These are phyloP conservation scores for Carollia perspicillata DNA, from an alignment of 2,113 vertebrate species.

Conservation along the genomic window DNA sequence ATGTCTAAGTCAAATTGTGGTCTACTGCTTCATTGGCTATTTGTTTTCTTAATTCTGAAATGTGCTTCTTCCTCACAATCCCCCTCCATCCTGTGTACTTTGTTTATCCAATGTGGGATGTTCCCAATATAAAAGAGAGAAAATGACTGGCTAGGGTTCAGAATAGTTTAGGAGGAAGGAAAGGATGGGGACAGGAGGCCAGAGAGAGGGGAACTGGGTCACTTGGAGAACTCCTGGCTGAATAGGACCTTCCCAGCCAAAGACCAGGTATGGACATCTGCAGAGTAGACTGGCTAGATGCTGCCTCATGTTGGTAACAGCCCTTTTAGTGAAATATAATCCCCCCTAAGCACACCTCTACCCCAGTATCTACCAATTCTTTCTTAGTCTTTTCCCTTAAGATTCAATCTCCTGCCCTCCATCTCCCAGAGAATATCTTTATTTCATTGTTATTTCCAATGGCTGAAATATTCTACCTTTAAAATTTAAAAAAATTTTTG, in stretches of 20 bases:
- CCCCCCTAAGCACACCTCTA: background rate
- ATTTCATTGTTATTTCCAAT: background rate
- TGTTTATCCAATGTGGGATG: constrained; percentile 49
- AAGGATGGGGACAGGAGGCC: background rate
- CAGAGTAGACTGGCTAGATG: background rate
- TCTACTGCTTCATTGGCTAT: constrained; percentile 38
- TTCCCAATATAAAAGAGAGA: constrained; percentile 67
- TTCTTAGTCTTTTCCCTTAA: background rate
- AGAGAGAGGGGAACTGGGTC: background rate
- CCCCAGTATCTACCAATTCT: background rate
- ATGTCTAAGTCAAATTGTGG: constrained; percentile 55
- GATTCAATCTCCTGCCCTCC: background rate
- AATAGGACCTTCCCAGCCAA: background rate
- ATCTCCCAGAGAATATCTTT: background rate
- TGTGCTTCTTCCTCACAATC: background rate
- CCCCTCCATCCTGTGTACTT: constrained; percentile 44
- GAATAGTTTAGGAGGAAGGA: constrained; percentile 58
- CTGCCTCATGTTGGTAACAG: background rate
- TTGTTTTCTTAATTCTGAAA: constrained; percentile 74
- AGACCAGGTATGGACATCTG: background rate
- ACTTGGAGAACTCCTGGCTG: background rate
- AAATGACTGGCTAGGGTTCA: constrained; percentile 71
- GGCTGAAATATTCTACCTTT: background rate
- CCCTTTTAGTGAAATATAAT: background rate
- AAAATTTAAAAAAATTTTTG: background rate